Base-by-base conservation (phyloP, 2,888 invertebrate genomes). In the Macrostomum cliftonense region DNA sequence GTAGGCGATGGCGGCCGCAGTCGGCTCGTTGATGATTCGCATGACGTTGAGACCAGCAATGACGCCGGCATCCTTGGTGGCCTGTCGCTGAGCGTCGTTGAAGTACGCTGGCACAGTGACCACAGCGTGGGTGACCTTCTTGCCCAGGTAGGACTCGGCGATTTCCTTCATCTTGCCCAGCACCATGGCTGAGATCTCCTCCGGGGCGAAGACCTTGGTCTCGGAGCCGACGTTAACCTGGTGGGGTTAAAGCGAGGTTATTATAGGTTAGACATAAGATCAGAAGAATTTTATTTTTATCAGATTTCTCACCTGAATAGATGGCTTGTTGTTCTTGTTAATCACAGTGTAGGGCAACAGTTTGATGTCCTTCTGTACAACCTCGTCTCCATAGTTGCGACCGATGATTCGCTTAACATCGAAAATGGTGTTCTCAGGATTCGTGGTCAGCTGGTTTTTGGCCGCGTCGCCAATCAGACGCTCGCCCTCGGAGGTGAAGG, bases 121-220 rank as follows among this genome's bases (percentile, higher is more conserved):
- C 13, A 89, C 87, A 53, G 86, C 86, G 63, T 83, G 78, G 1
- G 78, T 79, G 14, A 86, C 81, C 62, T 80, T 87, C 73, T 93
- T 89, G 57, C 91, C 89, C 48, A 93, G 76, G 67, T 91, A 93
- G n/a, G 88, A 87, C 69, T 93, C 91, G 37, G 93, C 93, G 9
- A 86, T 88, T 73, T 91, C 89, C 76, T 87, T 93, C 93, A 95
- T 93, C 73, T 95, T 93, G 21, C 78, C 79, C 52, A 95, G 88
- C 40, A 97, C 91, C 95, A 97, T 97, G 54, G 97, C 93, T 17
- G 93, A 93, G 60, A 97, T 85, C 76, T 97, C 95, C 72, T 97
- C 95, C 12, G 97, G 91, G 0, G 93, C 83, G 70, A 97, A 97
- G 37, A 82, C 76, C 67, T 88, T 93, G 45, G 54, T 54, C 13